Base-by-base conservation (phyloP, 2,113 vertebrate genomes). In the Hippocampus guttulatus region DNA sequence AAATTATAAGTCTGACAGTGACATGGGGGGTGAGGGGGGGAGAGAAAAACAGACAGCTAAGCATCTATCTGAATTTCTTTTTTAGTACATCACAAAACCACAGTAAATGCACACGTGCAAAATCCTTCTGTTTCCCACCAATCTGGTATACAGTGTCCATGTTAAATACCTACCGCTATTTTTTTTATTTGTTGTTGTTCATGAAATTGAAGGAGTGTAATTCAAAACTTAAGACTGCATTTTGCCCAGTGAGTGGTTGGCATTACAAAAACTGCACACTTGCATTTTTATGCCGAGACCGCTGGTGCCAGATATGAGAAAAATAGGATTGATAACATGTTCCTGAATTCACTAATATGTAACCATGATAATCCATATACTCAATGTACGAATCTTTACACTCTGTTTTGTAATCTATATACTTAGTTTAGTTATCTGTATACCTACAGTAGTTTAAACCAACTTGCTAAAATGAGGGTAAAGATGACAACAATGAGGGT, bases 221-320 rank as follows among this genome's bases (percentile, higher is more conserved):
- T 91, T 92, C 87, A 91, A 91, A 93, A 92, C 88, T 91, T 90
- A 89, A 89, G 84, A 83, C 79, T 91, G 92, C 92, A 92, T 92
- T 91, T 90, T 90, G 85, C 88, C 88, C 88, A 87, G 88, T 81
- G 75, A 89, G 85, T 83, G 78, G 71, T 71, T 78, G 73, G 83
- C 81, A 45, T 74, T 88, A 8, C 78, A 88, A 91, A 91, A 92
- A 90, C 85, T 91, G 88, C 88, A 88, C 67, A 43, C 89, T 52
- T n/a, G 4, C 8, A n/a, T 51, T 51, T 51, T 51, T 51, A 45
- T 12, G 2, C 10, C 12, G 10, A 14, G 10, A 2, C 10, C 2
- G 10, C 43, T 45, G 10, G 43, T 45, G 1, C 14, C 43, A 45
- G 43, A 14, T 45, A 45, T 45, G 10, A 45, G 43, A 45, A 45